Base-by-base conservation (phyloP, 2,797 vertebrate genomes). In the Loriculus beryllinus region DNA sequence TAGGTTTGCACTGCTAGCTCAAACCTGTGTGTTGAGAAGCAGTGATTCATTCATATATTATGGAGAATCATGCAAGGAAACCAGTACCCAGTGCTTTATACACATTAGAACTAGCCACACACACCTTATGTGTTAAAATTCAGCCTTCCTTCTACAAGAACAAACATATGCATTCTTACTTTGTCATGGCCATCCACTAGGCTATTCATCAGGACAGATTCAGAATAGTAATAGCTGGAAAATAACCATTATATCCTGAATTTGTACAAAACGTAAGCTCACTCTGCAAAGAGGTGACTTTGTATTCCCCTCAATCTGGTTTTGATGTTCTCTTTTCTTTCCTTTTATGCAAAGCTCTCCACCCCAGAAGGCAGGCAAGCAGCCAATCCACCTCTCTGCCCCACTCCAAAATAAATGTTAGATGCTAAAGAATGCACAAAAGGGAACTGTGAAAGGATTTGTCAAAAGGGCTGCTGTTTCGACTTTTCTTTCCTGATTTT, bases 241-340 rank as follows among this genome's bases (percentile, higher is more conserved):
- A 94, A 92, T 57, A 86, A n/a, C 59, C 48, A 45, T 92, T 96
- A 35, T 37, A 76, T 20, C 47, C 54, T 0, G 4, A 88, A 76
- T 42, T 72, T 79, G 23, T 23, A 88, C 40, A 88, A 70, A 88
- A 35, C 33, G 4, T 84, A 75, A 77, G 29, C 37, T 86, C 59
- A 62, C 47, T 48, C 47, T 56, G 45, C 43, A 40, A 79, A 94
- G 84, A 84, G 80, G 87, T 94, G 89, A 92, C 74, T 91, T 92
- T 92, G 70, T 92, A 88, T 86, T 42, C 48, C 68, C 22, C 43
- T 94, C 80, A 91, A n/a, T 92, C 64, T 93, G 95, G 37, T 94
- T 96, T 91, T 95, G 91, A 96, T 96, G 95, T 95, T 94, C 89
- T 91, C 85, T 88, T 92, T 93, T 93, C 54, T 33, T 83, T 93